Evolutionary conservation across 2,797 vertebrate species (phyloP), one percentile per base, ranked within the genome.

Genomic region (Pangasius macronema): DNA sequence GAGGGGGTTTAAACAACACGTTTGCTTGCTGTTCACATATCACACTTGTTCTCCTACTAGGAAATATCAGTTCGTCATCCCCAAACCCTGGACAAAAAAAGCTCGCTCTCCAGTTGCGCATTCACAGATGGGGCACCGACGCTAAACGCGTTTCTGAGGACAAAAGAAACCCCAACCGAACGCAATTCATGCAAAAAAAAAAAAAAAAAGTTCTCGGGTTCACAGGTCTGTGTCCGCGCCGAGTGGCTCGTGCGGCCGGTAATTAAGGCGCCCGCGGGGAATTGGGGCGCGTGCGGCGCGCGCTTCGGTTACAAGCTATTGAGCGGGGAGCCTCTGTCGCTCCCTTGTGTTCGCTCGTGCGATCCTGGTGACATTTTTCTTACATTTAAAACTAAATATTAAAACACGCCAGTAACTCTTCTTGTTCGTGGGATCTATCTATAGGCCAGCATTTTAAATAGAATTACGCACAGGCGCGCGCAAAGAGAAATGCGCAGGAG

Each of bases 81-180:
- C 89, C 93, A 92, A 91, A 89, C 89, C 68, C 84, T 91, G 92
- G 90, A 96, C 95, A 95, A 49, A 49, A 51, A 61, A 94, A 91
- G 89, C 76, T 89, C 85, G 73, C 91, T 94, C 93, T 94, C 68
- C 92, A 92, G 59, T 94, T 91, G 89, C 89, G 86, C 86, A 80
- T 68, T 93, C 94, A 93, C 96, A 96, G 95, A 96, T 96, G 96
- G 95, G 93, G 90, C 87, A 93, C 94, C 89, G 92, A 96, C 94
- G 96, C 96, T 90, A 90, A 94, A 82, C 93, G 91, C 92, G 92
- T 88, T 91, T 90, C 86, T 91, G 92, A 89, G 93, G 92, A 95
- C 95, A 95, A 97, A 96, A 93, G 94, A 92, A 89, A 92, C 91
- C 93, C 93, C 94, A 96, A 96, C 95, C 93, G 95, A 95, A 96